Base-by-base conservation (phyloP, 2,113 vertebrate genomes). In the Vanacampus margaritifer region DNA sequence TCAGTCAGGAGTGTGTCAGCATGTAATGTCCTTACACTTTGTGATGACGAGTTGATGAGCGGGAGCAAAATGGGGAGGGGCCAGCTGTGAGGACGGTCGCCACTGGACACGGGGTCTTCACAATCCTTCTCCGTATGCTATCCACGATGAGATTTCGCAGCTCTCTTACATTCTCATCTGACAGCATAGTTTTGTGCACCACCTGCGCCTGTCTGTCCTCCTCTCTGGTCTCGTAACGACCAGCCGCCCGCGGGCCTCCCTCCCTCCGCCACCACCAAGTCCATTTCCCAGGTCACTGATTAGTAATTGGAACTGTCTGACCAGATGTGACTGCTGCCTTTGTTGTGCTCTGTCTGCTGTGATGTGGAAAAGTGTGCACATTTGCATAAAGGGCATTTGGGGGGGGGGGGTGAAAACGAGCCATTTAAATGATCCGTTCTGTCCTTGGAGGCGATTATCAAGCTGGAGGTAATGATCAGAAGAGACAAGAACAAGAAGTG, bases 231-330 rank as follows among this genome's bases (percentile, higher is more conserved):
- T 13, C 14, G 16, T 2, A 26, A 1, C 1, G 26, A 46, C 1
- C 66, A 17, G 17, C 16, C 45, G 17, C 28, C 16, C 45, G n/a
- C n/a, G n/a, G n/a, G n/a, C 66, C 58, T 16, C 16, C 63, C 35
- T 19, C 5, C 12, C 1, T 45, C 16, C 16, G 8, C 62, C 17
- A 2, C 37, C 43, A 1, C 2, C 0, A 13, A 14, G 14, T 62
- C 72, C 57, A n/a, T 50, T 74, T 65, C 69, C 71, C 68, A 74
- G 76, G 74, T 77, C 73, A 79, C 62, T 62, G 65, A 63, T 76
- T 71, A 73, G 73, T 82, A 79, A 79, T 79, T 75, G 72, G 62
- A 83, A 64, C 68, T 46, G 67, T 65, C 56, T 58, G 74, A 82
- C 78, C 81, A 73, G 54, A 80, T 67, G 75, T 63, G 73, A 60